These are phyloP conservation scores for Adoxophyes honmai DNA, from an alignment of 1,140 invertebrate species.

Conservation along the genomic window DNA sequence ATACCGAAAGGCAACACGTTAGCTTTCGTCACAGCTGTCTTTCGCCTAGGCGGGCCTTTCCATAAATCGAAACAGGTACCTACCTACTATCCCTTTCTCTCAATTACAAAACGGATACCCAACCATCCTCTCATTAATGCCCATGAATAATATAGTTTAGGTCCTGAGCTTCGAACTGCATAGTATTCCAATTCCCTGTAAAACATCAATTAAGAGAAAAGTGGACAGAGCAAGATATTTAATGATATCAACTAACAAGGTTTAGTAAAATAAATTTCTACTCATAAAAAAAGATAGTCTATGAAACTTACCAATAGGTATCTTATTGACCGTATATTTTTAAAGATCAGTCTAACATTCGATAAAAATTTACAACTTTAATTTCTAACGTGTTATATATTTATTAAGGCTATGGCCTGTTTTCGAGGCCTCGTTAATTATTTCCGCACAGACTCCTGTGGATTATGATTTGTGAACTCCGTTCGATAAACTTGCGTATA, in stretches of 20 bases:
- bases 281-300: slow-evolving; percentile 48
- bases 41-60: too few species aligned
- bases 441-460: not conserved
- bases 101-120: too few species aligned
- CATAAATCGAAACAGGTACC: too few species aligned
- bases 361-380: slow-evolving; percentile 71
- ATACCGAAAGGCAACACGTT: too few species aligned
- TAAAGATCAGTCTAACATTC: slow-evolving; percentile 76
- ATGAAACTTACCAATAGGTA: slow-evolving; percentile 64
- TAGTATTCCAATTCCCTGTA: slow-evolving; percentile 55
- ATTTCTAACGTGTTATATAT: slow-evolving; percentile 45
- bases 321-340: slow-evolving; percentile 65
- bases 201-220: slow-evolving; percentile 58
- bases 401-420: slow-evolving; percentile 45
- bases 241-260: not conserved
- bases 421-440: slow-evolving; percentile 18
- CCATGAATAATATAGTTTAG: too few species aligned
- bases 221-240: slow-evolving; percentile 61
- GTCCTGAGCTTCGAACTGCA: not conserved
- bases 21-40: too few species aligned
- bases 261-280: slow-evolving; percentile 50
- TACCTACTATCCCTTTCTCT: too few species aligned
- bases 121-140: too few species aligned
- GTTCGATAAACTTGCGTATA: too few species aligned
- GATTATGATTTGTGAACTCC: not conserved